Evolutionary conservation across 2,888 invertebrate species (phyloP), one percentile per base, ranked within the genome.

Genomic region (Laothoe populi): DNA sequence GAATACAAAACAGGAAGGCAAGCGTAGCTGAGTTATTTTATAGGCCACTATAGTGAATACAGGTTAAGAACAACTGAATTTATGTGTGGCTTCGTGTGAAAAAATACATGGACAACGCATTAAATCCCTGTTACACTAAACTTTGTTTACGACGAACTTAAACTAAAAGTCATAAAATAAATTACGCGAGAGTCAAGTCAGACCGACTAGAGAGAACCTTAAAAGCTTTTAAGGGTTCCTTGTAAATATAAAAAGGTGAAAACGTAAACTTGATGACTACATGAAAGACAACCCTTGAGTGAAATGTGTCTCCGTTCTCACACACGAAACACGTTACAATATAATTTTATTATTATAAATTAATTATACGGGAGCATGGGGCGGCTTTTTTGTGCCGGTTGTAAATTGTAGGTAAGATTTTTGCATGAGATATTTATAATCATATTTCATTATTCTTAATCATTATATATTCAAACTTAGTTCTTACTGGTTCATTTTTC

Each of bases 161-260:
- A 63, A 71, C 66, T 67, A 65, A 69, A 69, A 73, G 68, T 74
- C 74, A 70, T 79, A 78, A 81, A 81, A 82, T 78, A 83, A 84
- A 82, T 81, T 75, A 80, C 72, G 65, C 72, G 68, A 72, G 73
- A 74, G 74, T 72, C 68, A 71, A 73, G 71, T 66, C 66, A 58
- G 64, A 63, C 68, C 67, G 70, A 68, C 66, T 68, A 72, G 62
- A 64, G 65, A 66, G 70, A 70, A 63, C 70, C 71, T 77, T 79
- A 78, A 84, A 82, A 82, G 81, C 78, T 78, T 84, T 83, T 75
- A 72, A 73, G 68, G 75, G 71, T 68, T 70, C 65, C 66, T 65
- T 61, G 59, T 40, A 44, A 63, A 66, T 62, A 61, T 65, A 62
- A 69, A 72, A 71, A 68, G 64, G 70, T 61, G 63, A 61, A 42